These are phyloP conservation scores for Lasiurus cinereus DNA, from an alignment of 2,113 vertebrate genomes.

Conservation along the genomic window DNA sequence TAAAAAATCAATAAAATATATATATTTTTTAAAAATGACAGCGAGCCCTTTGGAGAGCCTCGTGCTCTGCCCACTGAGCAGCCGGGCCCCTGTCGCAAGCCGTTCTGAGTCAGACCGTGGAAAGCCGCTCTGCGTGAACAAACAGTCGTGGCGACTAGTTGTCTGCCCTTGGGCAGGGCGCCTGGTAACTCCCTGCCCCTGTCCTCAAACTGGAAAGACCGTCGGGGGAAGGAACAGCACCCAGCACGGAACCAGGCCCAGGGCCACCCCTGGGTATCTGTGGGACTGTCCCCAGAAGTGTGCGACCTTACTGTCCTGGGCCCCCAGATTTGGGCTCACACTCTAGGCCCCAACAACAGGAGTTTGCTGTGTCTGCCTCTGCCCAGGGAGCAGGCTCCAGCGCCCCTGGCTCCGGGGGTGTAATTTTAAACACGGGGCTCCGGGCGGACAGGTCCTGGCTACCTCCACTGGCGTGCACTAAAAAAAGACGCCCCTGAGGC, in stretches of 20 bases:
- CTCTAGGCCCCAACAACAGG: neutral
- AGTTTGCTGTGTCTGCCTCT: neutral
- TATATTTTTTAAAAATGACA: neutral
- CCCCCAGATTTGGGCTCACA: neutral
- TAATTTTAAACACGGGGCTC: constrained; percentile 69
- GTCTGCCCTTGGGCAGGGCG: neutral
- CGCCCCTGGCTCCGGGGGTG: neutral
- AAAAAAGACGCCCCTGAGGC: constrained; percentile 35
- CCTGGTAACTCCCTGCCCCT: neutral
- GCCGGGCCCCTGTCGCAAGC: neutral
- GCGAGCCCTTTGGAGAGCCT: neutral
- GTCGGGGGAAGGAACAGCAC: neutral
- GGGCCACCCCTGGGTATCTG: neutral
- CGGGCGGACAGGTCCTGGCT: constrained; percentile 25
- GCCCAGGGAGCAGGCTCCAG: too few species aligned
- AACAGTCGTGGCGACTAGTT: neutral
- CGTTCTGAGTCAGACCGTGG: neutral
- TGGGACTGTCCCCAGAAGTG: neutral
- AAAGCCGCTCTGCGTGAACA: neutral
- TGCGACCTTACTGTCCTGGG: neutral
- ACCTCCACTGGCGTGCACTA: neutral
- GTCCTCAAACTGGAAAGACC: neutral
- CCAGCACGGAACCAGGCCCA: neutral
- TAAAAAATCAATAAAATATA: too few species aligned
- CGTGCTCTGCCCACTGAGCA: too few species aligned